Percentiles rank a stretch among this genome's conserved stretches.
These are phyloP conservation scores for Paradoxurus hermaphroditus DNA, from an alignment of 2,113 vertebrate genomes.

Conservation along the genomic window DNA sequence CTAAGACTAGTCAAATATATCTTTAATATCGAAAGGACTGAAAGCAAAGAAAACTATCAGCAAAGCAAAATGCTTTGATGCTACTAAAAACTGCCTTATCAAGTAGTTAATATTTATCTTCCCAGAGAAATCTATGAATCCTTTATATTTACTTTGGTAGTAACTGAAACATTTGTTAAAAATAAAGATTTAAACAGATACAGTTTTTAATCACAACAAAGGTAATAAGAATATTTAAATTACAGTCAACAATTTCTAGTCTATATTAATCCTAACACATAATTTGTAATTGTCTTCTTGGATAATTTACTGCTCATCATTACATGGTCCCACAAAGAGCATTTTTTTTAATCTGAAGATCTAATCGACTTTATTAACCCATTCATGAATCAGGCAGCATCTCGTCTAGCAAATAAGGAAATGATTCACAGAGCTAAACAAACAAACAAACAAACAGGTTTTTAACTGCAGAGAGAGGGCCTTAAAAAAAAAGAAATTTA, in stretches of 20 bases:
- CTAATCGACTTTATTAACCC: no score
- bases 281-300: constrained; percentile 47
- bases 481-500: no score
- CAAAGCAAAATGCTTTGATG: constrained; percentile 46
- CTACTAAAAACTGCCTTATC: background rate
- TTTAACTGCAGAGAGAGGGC: no score
- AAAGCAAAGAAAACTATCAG: constrained; percentile 42
- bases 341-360: no score
- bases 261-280: constrained; percentile 49
- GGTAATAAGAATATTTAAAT: background rate
- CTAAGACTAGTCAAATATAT: constrained; percentile 41
- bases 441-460: no score
- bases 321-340: constrained; percentile 29
- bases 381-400: no score
- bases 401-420: no score
- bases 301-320: constrained; percentile 42
- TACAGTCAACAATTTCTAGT: background rate
- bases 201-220: constrained; percentile 43
- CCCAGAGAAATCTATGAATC: constrained; percentile 34
- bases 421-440: no score
- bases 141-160: constrained; percentile 32
- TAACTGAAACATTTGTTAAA: constrained; percentile 40
- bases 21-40: constrained; percentile 53
- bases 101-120: constrained; percentile 42
- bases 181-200: constrained; percentile 40